Percentiles rank a stretch among this genome's conserved stretches.
These are phyloP conservation scores for Patiria pectinifera DNA, from an alignment of 53 echinoderm and acorn worm genomes.

Conservation along the genomic window DNA sequence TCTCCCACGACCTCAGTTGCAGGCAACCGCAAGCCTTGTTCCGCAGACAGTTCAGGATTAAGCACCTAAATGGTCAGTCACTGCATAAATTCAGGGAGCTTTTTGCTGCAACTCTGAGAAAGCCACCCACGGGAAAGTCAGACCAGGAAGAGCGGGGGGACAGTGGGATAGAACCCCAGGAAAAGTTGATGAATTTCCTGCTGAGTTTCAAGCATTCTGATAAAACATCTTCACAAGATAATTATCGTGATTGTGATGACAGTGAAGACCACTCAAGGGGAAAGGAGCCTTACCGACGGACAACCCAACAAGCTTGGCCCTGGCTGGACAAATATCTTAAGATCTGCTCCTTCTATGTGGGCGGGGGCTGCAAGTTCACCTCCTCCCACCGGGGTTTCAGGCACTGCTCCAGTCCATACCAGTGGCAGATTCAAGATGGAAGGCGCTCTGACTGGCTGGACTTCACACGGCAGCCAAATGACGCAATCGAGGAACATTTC, in stretches of 20 bases:
- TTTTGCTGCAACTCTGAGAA: conserved; percentile 16
- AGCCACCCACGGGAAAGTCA: not conserved
- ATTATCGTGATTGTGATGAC: not conserved
- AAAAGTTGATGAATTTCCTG: conserved; percentile 25
- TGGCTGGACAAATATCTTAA: not conserved
- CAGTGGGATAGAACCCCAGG: not conserved
- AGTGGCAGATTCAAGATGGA: conserved; percentile 45
- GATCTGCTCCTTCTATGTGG: conserved; percentile 20
- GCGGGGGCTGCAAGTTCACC: not conserved
- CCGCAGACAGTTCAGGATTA: conserved; percentile 4
- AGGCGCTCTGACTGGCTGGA: not conserved
- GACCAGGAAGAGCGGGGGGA: not conserved
- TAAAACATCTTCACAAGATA: not conserved
- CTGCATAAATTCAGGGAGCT: conserved; percentile 21
- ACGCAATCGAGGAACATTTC: conserved; percentile 33
- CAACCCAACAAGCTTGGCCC: not conserved
- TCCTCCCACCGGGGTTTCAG: not conserved
- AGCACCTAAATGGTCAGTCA: not conserved
- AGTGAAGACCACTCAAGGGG: not conserved
- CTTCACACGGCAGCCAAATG: conserved; percentile 9
- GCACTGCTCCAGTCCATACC: conserved; percentile 32
- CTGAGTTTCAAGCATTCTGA: not conserved
- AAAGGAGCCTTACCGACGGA: not conserved
- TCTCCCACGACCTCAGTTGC: conserved; percentile 20
- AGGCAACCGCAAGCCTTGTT: not conserved